A percentile compares a stretch with the other conserved stretches of the same genome.
Conservation (phyloP, 30 jellyfish, hydroid and myxozoan genomes). For the Chironex yamaguchii region DNA sequence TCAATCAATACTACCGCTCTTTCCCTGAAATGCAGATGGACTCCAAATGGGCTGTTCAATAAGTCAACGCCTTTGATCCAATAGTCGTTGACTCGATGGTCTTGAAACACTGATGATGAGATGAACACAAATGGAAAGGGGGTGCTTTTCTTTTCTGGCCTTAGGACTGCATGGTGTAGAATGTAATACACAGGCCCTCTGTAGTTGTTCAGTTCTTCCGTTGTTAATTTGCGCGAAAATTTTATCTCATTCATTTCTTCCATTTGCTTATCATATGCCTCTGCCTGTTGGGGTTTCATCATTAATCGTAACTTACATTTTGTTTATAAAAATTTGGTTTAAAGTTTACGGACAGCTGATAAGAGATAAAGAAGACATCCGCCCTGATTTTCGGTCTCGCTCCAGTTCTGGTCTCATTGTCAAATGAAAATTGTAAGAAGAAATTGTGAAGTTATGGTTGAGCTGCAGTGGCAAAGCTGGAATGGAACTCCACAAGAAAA, state of each 20-base stretch:
- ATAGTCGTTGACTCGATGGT: constrained; percentile 45
- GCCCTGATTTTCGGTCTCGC: too few species aligned
- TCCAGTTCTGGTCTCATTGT: too few species aligned
- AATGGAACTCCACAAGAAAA: too few species aligned
- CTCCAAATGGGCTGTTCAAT: constrained; percentile 53
- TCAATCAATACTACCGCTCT: background rate
- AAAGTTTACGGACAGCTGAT: too few species aligned
- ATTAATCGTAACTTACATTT: too few species aligned
- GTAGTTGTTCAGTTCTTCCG: constrained; percentile 10
- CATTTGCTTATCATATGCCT: constrained; percentile 62
- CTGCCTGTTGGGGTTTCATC: constrained; percentile 41
- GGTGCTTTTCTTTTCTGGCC: constrained; percentile 44
- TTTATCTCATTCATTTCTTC: constrained; percentile 28
- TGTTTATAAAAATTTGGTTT: too few species aligned
- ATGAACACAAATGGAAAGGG: constrained; percentile 11
- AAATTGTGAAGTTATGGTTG: too few species aligned
- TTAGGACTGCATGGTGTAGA: constrained; percentile 6
- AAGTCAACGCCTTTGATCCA: constrained; percentile 18
- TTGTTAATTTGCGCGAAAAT: constrained; percentile 11
- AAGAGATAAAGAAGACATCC: too few species aligned
- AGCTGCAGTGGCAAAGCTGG: too few species aligned
- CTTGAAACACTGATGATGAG: constrained; percentile 26
- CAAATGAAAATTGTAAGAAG: too few species aligned
- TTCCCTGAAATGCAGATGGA: background rate
- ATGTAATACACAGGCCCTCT: constrained; percentile 29